A percentile compares a stretch with the other conserved stretches of the same genome.
These are phyloP conservation scores for Gerris lacustris DNA, from an alignment of 2,888 invertebrate genomes.

Conservation along the genomic window DNA sequence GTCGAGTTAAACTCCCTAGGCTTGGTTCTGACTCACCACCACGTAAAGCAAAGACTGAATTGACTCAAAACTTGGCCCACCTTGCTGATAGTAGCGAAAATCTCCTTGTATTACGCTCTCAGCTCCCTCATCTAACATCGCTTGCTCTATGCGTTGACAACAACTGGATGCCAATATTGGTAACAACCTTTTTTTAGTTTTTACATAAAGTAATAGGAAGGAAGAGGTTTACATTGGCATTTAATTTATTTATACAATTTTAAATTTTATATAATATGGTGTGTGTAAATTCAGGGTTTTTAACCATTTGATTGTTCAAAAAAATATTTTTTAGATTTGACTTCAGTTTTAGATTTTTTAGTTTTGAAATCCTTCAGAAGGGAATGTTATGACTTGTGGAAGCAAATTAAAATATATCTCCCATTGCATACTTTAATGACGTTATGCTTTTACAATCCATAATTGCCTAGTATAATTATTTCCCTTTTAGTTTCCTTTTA, in stretches of 20 bases:
- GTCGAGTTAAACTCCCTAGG: conserved; percentile 47
- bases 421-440: no score
- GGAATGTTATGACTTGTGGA: no score
- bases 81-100: conserved; percentile 34
- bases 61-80: background rate
- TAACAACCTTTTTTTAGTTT: conserved; percentile 37
- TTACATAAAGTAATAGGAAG: background rate
- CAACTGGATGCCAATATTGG: conserved; percentile 85
- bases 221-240: no score
- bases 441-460: no score
- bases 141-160: conserved; percentile 75
- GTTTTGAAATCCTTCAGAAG: no score
- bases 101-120: conserved; percentile 43
- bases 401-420: no score
- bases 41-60: conserved; percentile 31
- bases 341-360: no score
- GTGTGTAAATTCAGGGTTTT: background rate
- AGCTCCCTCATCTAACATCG: conserved; percentile 58
- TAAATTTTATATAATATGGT: background rate
- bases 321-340: no score
- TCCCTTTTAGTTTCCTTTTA: no score
- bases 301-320: background rate
- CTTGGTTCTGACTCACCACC: conserved; percentile 37
- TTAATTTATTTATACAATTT: no score
- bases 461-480: no score